Conservation (phyloP, 2,888 invertebrate species). For the Hoplodrina blanda region DNA sequence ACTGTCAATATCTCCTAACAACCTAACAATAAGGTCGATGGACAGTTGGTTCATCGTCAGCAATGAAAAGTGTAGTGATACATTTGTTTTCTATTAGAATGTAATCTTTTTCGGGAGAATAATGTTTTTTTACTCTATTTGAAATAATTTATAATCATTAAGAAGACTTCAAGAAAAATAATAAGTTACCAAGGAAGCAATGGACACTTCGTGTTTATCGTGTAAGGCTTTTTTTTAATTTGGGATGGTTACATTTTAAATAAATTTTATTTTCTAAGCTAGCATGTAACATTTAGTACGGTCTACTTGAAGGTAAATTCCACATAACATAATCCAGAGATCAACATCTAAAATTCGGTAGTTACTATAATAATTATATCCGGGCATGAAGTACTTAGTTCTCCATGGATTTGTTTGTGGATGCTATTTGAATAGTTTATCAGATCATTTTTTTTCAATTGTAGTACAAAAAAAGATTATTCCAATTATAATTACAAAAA, state of each 20-base stretch:
- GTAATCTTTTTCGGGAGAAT: conserved; percentile 22
- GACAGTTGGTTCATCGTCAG: conserved; percentile 61
- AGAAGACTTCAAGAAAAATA: conserved; percentile 49
- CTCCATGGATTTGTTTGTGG: not conserved
- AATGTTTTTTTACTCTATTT: conserved; percentile 14
- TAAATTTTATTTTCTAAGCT: not conserved
- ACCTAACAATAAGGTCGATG: conserved; percentile 69
- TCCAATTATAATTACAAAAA: too few relatives aligned
- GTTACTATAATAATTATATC: not conserved
- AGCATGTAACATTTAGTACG: not conserved
- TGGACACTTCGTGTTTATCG: conserved; percentile 71
- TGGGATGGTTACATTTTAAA: not conserved
- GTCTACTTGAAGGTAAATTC: not conserved
- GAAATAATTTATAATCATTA: conserved; percentile 11
- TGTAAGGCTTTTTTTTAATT: conserved; percentile 70
- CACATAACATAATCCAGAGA: not conserved
- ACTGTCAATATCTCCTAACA: conserved; percentile 78
- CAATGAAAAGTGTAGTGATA: conserved; percentile 62
- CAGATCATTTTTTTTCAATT: too few relatives aligned
- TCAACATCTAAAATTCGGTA: too few relatives aligned
- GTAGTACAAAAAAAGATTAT: too few relatives aligned
- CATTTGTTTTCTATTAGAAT: conserved; percentile 44
- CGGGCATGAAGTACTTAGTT: not conserved
- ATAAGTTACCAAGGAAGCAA: conserved; percentile 70
- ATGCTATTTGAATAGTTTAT: not conserved